A percentile compares a stretch with the other conserved stretches of the same genome.
Evolutionary conservation across 2,888 invertebrate species (phyloP).

Genomic region (Argynnis bischoffii): DNA sequence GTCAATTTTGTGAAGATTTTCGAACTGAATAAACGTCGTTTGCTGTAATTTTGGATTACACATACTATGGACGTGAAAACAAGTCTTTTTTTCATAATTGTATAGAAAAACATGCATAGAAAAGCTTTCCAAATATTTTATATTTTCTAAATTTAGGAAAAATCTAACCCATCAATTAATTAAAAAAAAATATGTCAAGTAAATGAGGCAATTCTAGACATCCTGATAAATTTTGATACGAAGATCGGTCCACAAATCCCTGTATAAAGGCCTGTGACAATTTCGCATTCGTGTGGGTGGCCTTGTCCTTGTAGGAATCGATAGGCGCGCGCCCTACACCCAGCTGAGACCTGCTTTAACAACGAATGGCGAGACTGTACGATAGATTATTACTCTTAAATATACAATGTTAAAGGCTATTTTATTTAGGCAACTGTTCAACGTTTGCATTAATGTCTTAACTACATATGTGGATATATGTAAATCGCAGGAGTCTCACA

Average conservation of each 20-base stretch:
- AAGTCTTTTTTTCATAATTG: too few relatives aligned
- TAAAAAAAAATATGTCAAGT: neutral
- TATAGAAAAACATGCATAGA: too few relatives aligned
- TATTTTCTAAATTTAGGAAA: too few relatives aligned
- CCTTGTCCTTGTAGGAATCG: conserved; percentile 74
- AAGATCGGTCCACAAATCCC: conserved; percentile 5
- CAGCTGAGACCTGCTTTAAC: conserved; percentile 37
- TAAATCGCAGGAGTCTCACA: neutral
- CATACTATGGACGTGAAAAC: too few relatives aligned
- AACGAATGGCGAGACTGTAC: conserved; percentile 5
- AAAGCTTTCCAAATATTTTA: too few relatives aligned
- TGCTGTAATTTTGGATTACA: conserved; percentile 84
- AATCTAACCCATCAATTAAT: too few relatives aligned
- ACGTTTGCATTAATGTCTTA: neutral
- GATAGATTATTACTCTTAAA: conserved; percentile 15
- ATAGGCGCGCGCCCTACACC: conserved; percentile 63
- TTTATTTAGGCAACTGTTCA: neutral
- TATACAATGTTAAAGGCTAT: neutral
- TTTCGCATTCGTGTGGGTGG: conserved; percentile 44
- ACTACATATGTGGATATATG: conserved; percentile 4
- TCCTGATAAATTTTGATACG: neutral
- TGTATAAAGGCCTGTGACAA: conserved; percentile 22
- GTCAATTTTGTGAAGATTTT: conserved; percentile 72
- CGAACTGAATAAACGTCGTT: conserved; percentile 68
- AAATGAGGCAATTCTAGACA: neutral